phyloP scores from a whole-genome alignment of 2,797 vertebrate genomes.

The Fistularia tabacaria region DNA sequence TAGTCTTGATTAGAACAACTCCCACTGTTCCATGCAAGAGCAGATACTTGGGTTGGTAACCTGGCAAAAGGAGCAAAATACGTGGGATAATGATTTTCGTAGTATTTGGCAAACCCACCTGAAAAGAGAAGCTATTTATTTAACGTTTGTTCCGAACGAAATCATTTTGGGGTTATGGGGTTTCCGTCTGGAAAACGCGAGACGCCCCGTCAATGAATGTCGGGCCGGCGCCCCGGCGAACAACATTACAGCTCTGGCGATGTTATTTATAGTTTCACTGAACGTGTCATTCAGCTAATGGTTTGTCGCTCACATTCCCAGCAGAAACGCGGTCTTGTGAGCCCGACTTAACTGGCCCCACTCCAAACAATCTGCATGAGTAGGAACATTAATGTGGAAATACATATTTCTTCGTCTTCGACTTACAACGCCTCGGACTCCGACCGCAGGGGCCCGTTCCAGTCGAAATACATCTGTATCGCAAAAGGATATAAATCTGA shows the following conservation, averaged over 20 bases:
- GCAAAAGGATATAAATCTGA: background rate
- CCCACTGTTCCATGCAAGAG: no score
- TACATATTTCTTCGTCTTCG: background rate
- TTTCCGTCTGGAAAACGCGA: no score
- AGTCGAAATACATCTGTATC: conserved; percentile 1
- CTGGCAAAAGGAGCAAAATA: no score
- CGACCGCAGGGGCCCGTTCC: conserved; percentile 14
- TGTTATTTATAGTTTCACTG: conserved; percentile 33
- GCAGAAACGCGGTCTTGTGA: conserved; percentile 18
- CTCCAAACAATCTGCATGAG: conserved; percentile 4
- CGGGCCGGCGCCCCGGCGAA: no score
- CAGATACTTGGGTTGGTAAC: no score
- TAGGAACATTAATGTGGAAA: background rate
- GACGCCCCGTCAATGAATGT: no score
- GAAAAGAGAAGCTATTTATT: no score
- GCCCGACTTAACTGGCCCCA: conserved; percentile 15
- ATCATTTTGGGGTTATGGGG: no score
- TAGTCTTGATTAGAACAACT: no score
- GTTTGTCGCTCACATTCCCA: conserved; percentile 23
- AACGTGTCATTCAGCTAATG: conserved; percentile 35
- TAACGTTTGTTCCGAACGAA: no score
- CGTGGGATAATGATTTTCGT: no score
- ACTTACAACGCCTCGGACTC: conserved; percentile 3
- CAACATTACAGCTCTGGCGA: background rate
- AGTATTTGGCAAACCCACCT: no score